Conservation (phyloP, 2,888 invertebrate species). For the Chloroclystis v-ata region DNA sequence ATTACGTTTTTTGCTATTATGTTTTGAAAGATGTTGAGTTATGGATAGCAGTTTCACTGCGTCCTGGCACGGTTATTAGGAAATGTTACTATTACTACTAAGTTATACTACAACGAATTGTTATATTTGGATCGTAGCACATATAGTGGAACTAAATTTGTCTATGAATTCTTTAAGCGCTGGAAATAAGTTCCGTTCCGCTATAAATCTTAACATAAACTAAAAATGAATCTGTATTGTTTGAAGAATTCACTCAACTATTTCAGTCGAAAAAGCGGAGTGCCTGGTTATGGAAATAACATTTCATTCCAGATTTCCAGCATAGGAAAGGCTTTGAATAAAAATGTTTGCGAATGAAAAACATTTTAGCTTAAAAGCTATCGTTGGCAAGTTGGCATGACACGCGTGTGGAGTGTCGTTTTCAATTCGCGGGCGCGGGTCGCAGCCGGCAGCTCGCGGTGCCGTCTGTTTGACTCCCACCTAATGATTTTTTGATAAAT, state of each 20-base stretch:
- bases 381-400: constrained; percentile 7
- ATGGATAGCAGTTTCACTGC: too few species aligned
- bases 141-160: too few species aligned
- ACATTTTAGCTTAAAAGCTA: constrained; percentile 19
- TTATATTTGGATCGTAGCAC: too few species aligned
- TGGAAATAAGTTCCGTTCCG: too few species aligned
- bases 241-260: not conserved
- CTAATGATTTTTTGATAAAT: constrained; percentile 47
- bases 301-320: not conserved
- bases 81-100: too few species aligned
- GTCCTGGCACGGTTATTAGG: too few species aligned
- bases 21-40: constrained; percentile 21
- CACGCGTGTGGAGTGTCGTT: constrained; percentile 12
- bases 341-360: constrained; percentile 9
- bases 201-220: too few species aligned
- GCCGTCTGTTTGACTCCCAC: constrained; percentile 23
- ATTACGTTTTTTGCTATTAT: constrained; percentile 24
- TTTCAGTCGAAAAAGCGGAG: not conserved
- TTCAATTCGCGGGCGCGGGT: constrained; percentile 13
- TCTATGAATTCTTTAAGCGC: too few species aligned
- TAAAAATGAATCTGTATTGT: too few species aligned
- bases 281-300: not conserved
- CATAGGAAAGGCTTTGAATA: not conserved
- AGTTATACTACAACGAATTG: too few species aligned
- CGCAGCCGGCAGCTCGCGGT: constrained; percentile 15